These are phyloP conservation scores for Pomatorhinus ruficollis DNA, from an alignment of 2,113 vertebrate genomes.

Conservation along the genomic window DNA sequence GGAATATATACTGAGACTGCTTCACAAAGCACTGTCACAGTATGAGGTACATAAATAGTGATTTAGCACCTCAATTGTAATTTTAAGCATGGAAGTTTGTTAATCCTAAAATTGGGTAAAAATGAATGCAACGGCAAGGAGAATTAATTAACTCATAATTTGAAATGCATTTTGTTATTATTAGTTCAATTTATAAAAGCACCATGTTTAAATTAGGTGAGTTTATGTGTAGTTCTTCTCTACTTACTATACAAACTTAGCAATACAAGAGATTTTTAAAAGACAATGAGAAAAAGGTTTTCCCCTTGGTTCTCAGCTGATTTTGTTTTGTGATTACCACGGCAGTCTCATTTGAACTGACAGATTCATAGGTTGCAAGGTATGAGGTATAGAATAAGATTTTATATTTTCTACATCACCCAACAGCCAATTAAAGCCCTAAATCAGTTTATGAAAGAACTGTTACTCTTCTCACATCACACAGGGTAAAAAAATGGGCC, in stretches of 20 bases:
- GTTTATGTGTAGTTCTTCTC: not conserved
- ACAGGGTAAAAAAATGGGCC: not conserved
- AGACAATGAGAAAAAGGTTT: not conserved
- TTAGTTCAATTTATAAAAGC: not conserved
- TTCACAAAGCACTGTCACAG: not conserved
- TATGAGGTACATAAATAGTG: not conserved
- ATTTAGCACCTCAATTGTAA: not conserved
- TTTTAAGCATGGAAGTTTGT: not conserved
- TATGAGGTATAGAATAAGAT: not conserved
- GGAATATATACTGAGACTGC: not conserved
- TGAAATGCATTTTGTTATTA: not conserved
- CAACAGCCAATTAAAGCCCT: not conserved
- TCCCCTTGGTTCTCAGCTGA: not conserved
- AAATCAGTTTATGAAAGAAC: not conserved
- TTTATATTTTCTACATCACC: not conserved
- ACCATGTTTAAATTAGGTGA: not conserved
- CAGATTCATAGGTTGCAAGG: not conserved
- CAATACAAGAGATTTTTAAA: not conserved
- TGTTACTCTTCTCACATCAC: not conserved
- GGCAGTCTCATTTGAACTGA: not conserved
- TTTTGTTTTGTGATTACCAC: not conserved
- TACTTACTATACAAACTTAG: not conserved
- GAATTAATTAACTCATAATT: not conserved
- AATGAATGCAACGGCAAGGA: not conserved
- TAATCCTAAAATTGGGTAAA: not conserved